phyloP scores from a whole-genome alignment of 2,888 invertebrate genomes.

The Ernsta delagoae region DNA sequence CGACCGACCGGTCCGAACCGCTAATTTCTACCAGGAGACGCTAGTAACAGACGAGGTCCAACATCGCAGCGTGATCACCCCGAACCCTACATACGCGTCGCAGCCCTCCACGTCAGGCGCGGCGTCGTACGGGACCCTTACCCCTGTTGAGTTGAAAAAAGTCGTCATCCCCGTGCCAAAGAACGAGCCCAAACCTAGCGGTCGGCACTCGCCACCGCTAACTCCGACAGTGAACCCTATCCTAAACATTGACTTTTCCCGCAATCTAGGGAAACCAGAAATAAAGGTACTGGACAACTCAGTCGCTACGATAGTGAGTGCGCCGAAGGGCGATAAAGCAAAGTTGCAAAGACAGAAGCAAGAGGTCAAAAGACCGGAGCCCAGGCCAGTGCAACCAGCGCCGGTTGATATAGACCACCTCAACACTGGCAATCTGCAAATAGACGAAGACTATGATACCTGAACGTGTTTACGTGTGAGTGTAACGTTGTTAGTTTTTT shows the following conservation, averaged over 20 bases:
- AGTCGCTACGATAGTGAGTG: conserved; percentile 53
- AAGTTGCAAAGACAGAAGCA: conserved; percentile 57
- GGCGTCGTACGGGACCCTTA: conserved; percentile 51
- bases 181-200: conserved; percentile 45
- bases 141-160: conserved; percentile 54
- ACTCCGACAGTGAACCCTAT: conserved; percentile 66
- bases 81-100: conserved; percentile 72
- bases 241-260: conserved; percentile 76
- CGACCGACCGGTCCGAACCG: conserved; percentile 58
- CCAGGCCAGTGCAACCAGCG: conserved; percentile 47
- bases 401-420: conserved; percentile 67
- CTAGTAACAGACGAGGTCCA: conserved; percentile 59
- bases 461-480: conserved; percentile 63
- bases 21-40: conserved; percentile 79
- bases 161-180: conserved; percentile 54
- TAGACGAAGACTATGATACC: conserved; percentile 83
- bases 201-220: background rate
- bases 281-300: conserved; percentile 70
- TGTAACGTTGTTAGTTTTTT: conserved; percentile 52
- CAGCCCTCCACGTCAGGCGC: conserved; percentile 71
- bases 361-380: conserved; percentile 61
- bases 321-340: conserved; percentile 50
- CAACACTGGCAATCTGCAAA: conserved; percentile 74
- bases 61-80: conserved; percentile 69
- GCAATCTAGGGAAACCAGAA: conserved; percentile 68